Conservation (phyloP, 1,140 invertebrate species). For the Orchestia grillus region DNA sequence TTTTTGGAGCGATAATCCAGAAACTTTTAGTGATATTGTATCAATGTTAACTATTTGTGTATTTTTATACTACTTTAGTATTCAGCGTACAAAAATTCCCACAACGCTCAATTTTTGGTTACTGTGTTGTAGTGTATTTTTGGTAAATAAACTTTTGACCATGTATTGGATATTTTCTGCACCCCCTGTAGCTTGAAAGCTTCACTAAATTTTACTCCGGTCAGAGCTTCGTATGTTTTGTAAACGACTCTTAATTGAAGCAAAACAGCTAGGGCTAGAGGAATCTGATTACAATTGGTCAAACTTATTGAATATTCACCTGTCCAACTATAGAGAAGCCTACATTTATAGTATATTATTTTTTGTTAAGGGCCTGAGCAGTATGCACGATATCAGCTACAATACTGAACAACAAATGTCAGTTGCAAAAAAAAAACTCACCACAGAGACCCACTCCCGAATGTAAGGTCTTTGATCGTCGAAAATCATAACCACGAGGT, state of each 20-base stretch:
- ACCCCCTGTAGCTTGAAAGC: background rate
- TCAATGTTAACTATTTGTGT: too few species aligned
- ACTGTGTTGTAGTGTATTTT: too few species aligned
- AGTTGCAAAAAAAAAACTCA: constrained; percentile 70
- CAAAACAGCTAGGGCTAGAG: background rate
- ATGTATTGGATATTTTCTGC: too few species aligned
- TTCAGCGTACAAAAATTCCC: too few species aligned
- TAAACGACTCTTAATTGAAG: background rate
- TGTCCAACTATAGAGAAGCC: background rate
- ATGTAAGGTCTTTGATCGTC: constrained; percentile 81
- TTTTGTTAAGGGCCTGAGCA: background rate
- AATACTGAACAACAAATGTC: background rate
- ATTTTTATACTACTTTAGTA: too few species aligned
- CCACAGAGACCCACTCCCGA: constrained; percentile 77
- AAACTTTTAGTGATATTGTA: too few species aligned
- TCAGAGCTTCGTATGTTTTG: background rate
- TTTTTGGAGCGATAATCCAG: too few species aligned
- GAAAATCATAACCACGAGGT: constrained; percentile 77
- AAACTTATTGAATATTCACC: background rate
- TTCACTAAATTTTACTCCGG: background rate
- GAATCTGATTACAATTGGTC: too few species aligned
- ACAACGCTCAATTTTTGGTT: too few species aligned
- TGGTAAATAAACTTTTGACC: too few species aligned
- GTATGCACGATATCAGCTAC: background rate
- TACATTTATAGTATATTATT: background rate